These are phyloP conservation scores for Hydriomena furcata DNA, from an alignment of 2,888 invertebrate genomes.

Conservation along the genomic window DNA sequence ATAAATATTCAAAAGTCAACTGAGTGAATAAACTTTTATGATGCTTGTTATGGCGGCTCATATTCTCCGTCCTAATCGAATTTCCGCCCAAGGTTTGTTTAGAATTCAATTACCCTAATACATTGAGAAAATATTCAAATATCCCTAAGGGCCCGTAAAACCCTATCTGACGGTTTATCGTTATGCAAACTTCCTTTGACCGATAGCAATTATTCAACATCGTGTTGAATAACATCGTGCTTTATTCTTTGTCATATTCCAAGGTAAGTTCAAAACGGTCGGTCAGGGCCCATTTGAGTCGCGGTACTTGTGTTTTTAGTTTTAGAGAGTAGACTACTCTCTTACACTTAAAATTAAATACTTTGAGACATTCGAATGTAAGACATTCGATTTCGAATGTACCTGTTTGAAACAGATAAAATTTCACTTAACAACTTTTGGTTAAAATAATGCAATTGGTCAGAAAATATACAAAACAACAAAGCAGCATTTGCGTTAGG, in stretches of 20 bases:
- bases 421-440: no score
- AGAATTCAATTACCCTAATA: conserved; percentile 19
- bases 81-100: conserved; percentile 10
- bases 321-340: no score
- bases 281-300: no score
- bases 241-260: conserved; percentile 6
- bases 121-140: conserved; percentile 14
- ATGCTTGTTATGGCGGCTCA: conserved; percentile 9
- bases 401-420: no score
- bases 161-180: conserved; percentile 20
- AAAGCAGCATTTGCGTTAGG: no score
- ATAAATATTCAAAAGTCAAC: conserved; percentile 7
- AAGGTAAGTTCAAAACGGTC: not conserved
- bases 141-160: conserved; percentile 12
- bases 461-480: no score
- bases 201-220: conserved; percentile 18
- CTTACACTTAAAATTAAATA: no score
- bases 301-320: no score
- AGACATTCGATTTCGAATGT: no score
- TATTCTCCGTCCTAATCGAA: conserved; percentile 3
- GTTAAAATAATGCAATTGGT: no score
- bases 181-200: conserved; percentile 25
- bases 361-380: no score
- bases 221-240: no score
- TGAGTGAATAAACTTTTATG: conserved; percentile 6